Percentiles rank a stretch among this genome's conserved stretches.
phyloP scores from a whole-genome alignment of 2,113 vertebrate species.

The Chrysemys picta region DNA sequence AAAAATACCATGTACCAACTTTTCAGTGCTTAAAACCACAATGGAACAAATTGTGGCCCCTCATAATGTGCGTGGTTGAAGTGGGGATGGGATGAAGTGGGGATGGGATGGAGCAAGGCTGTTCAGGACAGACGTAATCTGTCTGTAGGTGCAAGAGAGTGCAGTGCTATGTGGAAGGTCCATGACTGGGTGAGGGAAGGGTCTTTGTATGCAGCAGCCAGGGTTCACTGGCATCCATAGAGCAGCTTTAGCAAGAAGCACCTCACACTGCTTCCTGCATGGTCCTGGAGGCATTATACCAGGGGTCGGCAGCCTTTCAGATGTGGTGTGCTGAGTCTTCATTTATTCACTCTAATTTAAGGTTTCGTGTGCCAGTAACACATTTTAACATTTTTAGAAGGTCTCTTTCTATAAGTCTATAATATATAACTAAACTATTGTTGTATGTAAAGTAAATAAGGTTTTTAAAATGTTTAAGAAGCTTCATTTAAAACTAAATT shows the following conservation, averaged over 20 bases:
- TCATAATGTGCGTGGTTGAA: background rate
- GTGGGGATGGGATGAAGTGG: background rate
- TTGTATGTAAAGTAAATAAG: too few relatives aligned
- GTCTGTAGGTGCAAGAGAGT: background rate
- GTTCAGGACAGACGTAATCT: fast-evolving
- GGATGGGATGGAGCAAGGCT: background rate
- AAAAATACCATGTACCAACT: slow-evolving; percentile 10
- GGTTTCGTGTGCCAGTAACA: too few relatives aligned
- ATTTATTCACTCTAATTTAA: too few relatives aligned
- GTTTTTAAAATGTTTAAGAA: too few relatives aligned
- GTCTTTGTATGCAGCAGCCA: background rate
- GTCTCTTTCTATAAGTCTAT: too few relatives aligned
- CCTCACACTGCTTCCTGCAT: background rate
- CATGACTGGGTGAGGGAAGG: background rate
- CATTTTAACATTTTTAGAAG: too few relatives aligned
- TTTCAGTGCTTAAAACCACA: slow-evolving; percentile 18
- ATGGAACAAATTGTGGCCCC: background rate
- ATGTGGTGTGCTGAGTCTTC: too few relatives aligned
- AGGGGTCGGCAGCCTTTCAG: too few relatives aligned
- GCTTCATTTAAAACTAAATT: too few relatives aligned
- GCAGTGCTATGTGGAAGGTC: background rate
- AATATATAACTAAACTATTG: too few relatives aligned
- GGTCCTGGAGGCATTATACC: background rate
- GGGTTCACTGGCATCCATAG: background rate
- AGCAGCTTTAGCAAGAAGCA: background rate